phyloP scores from a whole-genome alignment of 2,888 invertebrate species.

The Aproaerema taeniolella region DNA sequence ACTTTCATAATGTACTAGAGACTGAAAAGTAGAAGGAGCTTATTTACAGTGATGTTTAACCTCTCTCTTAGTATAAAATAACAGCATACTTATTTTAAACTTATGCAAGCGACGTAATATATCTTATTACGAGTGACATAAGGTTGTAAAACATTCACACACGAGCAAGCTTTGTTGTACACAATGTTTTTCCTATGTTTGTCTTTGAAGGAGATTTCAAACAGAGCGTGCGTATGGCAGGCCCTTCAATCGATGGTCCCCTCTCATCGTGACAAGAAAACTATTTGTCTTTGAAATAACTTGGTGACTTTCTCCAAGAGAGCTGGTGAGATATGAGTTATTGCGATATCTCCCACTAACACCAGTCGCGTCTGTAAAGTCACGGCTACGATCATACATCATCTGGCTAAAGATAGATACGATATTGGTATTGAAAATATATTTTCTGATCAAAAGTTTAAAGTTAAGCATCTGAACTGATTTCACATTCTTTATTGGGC shows the following conservation, averaged over 20 bases:
- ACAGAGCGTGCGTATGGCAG: constrained; percentile 53
- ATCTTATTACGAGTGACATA: too few relatives aligned
- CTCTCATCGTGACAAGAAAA: constrained; percentile 54
- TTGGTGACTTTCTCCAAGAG: constrained; percentile 51
- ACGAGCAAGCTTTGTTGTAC: too few relatives aligned
- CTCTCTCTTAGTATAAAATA: too few relatives aligned
- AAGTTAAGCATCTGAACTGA: too few relatives aligned
- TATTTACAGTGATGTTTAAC: too few relatives aligned
- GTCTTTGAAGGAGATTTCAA: constrained; percentile 66
- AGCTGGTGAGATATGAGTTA: constrained; percentile 47
- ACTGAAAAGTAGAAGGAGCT: too few relatives aligned
- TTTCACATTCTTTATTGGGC: too few relatives aligned
- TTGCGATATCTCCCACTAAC: constrained; percentile 47
- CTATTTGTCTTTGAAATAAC: constrained; percentile 71
- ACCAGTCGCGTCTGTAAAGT: constrained; percentile 36
- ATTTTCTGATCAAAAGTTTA: too few relatives aligned
- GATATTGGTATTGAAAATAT: constrained; percentile 35
- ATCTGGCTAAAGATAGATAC: constrained; percentile 17
- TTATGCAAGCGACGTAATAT: too few relatives aligned
- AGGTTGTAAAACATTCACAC: too few relatives aligned
- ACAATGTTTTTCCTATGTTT: constrained; percentile 68
- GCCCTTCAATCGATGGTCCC: constrained; percentile 55
- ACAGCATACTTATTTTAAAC: too few relatives aligned
- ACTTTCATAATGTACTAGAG: too few relatives aligned
- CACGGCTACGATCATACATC: constrained; percentile 40